Evolutionary conservation across 2,888 invertebrate species (phyloP).

Genomic region (Notodonta dromedarius): DNA sequence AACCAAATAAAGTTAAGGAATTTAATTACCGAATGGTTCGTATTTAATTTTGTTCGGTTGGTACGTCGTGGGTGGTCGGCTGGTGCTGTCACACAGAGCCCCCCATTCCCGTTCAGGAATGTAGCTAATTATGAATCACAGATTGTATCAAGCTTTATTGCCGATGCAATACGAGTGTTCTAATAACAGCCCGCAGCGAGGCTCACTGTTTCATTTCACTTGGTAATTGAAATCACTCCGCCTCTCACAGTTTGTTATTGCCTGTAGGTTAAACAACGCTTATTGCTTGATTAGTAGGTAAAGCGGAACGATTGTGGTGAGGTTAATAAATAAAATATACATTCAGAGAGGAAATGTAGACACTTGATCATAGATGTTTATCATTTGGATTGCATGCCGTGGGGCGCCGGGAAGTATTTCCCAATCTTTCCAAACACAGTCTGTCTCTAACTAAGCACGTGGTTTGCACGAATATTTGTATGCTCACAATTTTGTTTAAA

Average conservation of each 20-base stretch:
- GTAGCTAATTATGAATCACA: constrained; percentile 52
- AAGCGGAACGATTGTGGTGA: background rate
- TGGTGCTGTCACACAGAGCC: constrained; percentile 17
- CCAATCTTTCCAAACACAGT: background rate
- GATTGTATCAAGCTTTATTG: constrained; percentile 52
- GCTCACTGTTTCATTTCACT: constrained; percentile 41
- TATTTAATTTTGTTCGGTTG: constrained; percentile 7
- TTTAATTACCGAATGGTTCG: constrained; percentile 13
- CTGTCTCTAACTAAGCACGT: background rate
- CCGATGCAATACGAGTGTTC: constrained; percentile 30
- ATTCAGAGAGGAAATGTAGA: background rate
- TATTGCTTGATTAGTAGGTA: constrained; percentile 4
- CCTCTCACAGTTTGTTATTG: constrained; percentile 25
- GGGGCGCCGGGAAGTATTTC: background rate
- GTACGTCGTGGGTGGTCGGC: constrained; percentile 19
- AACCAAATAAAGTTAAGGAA: constrained; percentile 14
- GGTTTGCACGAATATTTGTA: no score
- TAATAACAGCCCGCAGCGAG: constrained; percentile 31
- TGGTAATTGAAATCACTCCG: constrained; percentile 36
- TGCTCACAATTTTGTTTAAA: no score
- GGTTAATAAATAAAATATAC: background rate
- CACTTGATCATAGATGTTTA: background rate
- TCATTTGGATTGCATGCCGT: background rate
- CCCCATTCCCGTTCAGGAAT: constrained; percentile 35
- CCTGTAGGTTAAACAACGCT: constrained; percentile 14